phyloP scores from a whole-genome alignment of 2,797 vertebrate genomes.

The Mormyrops boulengeri region DNA sequence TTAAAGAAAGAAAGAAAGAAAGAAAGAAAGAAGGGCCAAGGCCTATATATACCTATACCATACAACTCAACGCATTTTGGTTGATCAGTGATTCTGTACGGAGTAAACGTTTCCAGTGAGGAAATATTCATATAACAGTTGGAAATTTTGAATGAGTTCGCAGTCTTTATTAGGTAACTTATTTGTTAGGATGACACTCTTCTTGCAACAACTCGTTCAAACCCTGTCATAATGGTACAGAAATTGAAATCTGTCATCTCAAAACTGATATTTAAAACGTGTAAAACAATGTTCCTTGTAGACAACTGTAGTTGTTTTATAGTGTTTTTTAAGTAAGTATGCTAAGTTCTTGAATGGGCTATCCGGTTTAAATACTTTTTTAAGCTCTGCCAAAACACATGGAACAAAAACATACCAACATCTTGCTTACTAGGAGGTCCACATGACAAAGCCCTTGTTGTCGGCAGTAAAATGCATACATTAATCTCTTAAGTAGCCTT shows the following conservation, averaged over 20 bases:
- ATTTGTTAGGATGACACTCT: not conserved
- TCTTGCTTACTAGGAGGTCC: not conserved
- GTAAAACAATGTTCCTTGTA: not conserved
- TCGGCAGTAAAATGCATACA: slow-evolving; percentile 10
- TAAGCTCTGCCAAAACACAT: not conserved
- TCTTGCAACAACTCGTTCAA: not conserved
- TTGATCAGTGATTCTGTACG: not conserved
- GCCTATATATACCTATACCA: too few relatives aligned
- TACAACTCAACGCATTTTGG: not conserved
- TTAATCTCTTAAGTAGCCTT: slow-evolving; percentile 8
- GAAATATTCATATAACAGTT: not conserved
- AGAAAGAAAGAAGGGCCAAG: not conserved
- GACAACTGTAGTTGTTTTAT: not conserved
- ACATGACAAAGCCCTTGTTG: not conserved
- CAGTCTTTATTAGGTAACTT: not conserved
- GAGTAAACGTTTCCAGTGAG: not conserved
- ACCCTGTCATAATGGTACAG: not conserved
- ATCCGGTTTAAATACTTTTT: not conserved
- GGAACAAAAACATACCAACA: slow-evolving; percentile 2
- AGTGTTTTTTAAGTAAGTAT: not conserved
- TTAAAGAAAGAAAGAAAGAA: not conserved
- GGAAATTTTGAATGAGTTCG: not conserved
- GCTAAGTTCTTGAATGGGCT: not conserved
- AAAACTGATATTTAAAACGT: not conserved
- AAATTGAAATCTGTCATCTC: not conserved